Conservation (phyloP, 2,113 vertebrate species). For the Gnathonemus longibarbis region DNA sequence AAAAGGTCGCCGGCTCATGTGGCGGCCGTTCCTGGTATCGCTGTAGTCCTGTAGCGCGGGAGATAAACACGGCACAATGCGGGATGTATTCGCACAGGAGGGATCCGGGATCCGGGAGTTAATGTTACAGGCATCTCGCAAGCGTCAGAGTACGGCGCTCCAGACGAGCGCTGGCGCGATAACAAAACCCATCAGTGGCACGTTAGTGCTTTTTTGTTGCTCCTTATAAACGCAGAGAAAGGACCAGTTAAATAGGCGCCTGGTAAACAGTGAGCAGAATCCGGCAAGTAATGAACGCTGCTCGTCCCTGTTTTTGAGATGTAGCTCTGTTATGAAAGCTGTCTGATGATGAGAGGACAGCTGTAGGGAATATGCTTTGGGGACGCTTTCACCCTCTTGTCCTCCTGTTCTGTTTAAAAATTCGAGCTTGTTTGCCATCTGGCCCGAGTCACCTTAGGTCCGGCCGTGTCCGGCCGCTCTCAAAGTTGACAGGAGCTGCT, state of each 20-base stretch:
- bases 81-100: not conserved
- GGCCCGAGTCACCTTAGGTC: constrained; percentile 34
- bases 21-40: not conserved
- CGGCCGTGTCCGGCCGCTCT: constrained; percentile 24
- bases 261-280: not conserved
- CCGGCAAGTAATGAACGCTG: not conserved
- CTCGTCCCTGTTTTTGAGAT: not conserved
- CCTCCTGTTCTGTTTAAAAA: constrained; percentile 25
- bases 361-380: not conserved
- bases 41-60: not conserved
- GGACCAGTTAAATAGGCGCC: too few species aligned
- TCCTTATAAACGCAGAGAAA: not conserved
- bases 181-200: constrained; percentile 34
- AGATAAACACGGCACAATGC: not conserved
- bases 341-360: not conserved
- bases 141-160: constrained; percentile 22
- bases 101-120: not conserved
- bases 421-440: constrained; percentile 28
- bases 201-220: constrained; percentile 11
- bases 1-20: not conserved
- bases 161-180: constrained; percentile 39
- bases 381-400: not conserved
- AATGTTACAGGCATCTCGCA: constrained; percentile 25
- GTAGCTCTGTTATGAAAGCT: not conserved
- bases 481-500: constrained; percentile 24